phyloP scores from a whole-genome alignment of 2,113 vertebrate genomes.

The Micromys minutus region DNA sequence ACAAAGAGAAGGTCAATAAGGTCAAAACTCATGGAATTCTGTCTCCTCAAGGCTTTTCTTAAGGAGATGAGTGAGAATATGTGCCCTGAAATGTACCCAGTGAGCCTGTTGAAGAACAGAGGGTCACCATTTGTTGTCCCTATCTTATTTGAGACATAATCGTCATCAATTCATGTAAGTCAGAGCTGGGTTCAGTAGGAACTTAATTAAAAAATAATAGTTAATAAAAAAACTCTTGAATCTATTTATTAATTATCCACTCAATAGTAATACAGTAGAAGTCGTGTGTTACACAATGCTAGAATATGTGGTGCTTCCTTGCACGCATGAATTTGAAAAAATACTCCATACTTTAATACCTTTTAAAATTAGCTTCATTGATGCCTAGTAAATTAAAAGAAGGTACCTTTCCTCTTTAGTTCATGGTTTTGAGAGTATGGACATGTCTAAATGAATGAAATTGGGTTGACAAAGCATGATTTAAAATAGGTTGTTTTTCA shows the following conservation, averaged over 20 bases:
- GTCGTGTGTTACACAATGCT: too few species aligned
- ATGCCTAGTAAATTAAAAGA: not conserved
- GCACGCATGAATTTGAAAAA: too few species aligned
- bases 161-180: not conserved
- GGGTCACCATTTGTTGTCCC: not conserved
- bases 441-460: not conserved
- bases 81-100: not conserved
- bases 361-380: too few species aligned
- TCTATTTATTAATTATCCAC: not conserved
- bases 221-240: not conserved
- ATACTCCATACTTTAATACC: too few species aligned
- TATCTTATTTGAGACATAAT: not conserved
- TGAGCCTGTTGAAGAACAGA: fast-evolving
- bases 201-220: not conserved
- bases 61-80: not conserved
- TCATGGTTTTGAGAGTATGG: not conserved
- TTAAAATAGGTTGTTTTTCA: not conserved
- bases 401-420: not conserved
- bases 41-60: not conserved
- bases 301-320: too few species aligned
- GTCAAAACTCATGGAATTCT: not conserved
- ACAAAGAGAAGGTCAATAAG: not conserved
- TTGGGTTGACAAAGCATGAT: not conserved
- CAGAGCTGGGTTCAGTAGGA: not conserved
- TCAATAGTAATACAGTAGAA: too few species aligned